Base-by-base conservation (phyloP, 2,888 invertebrate genomes). In the Eupithecia centaureata region DNA sequence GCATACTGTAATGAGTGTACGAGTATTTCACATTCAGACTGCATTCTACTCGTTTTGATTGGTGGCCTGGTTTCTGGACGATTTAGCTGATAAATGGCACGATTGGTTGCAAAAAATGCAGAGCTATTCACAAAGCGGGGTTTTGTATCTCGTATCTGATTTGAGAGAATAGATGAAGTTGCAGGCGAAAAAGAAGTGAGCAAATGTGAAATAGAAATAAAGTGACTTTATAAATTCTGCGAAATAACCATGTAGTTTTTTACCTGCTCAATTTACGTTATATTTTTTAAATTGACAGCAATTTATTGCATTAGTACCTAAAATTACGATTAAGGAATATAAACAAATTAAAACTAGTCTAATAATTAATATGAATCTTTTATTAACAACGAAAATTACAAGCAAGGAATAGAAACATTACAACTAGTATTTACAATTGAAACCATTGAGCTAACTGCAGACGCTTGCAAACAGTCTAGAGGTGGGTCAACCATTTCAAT, bases 31-130 rank as follows among this genome's bases (percentile, higher is more conserved):
- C 15, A 61, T 64, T 61, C 33, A 32, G 28, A 8, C 25, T 52
- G 35, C 30, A 51, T 61, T 61, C 30, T 10, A 42, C 22, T 10
- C 47, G 47, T 47, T 12, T 28, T 61, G 61, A 58, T 51, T 47
- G 30, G 38, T 42, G 28, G 22, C 38, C 63, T 42, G 38, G 42
- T 38, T 56, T 62, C 30, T 63, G 56, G 13, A 30, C 62, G 62
- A 63, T 63, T 62, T 38, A 35, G 56, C 56, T 56, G 56, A 56
- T 56, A 28, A n/a, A 30, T 30, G 52, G 28, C n/a, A 30, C 27
- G 56, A 56, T 56, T 8, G 30, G 27, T n/a, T 30, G 56, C 56
- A 30, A 56, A 56, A 56, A 56, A 30, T 56, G 56, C 27, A 56
- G 30, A 56, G 56, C 30, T 56, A 10, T 56, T 56, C 56, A 22